Conservation (phyloP, 1,140 invertebrate genomes). For the Aplysia californica region DNA sequence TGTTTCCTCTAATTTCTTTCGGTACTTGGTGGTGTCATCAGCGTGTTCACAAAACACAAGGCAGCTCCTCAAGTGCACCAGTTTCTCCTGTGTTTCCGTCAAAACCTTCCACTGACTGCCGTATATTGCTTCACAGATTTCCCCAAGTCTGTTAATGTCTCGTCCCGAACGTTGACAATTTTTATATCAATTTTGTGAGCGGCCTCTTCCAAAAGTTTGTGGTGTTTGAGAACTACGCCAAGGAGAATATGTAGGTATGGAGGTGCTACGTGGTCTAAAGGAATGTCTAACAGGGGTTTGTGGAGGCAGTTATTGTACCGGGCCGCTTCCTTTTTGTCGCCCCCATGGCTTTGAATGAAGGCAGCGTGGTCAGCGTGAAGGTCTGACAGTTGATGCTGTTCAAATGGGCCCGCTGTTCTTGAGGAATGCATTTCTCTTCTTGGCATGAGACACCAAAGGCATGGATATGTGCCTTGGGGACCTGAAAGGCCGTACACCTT, state of each 20-base stretch:
- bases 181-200: not conserved
- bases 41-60: not conserved
- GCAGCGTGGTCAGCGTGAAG: not conserved
- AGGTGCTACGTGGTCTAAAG: conserved; percentile 7
- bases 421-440: not conserved
- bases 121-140: not conserved
- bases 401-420: too few relatives aligned
- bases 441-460: not conserved
- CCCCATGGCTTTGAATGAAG: not conserved
- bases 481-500: too few relatives aligned
- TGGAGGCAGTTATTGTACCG: conserved; percentile 12
- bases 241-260: conserved; percentile 24
- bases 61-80: not conserved
- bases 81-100: not conserved
- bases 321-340: not conserved
- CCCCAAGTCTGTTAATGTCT: not conserved
- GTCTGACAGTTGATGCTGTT: not conserved
- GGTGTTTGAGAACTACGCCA: conserved; percentile 17
- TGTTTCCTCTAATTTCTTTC: not conserved
- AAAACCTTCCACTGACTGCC: not conserved
- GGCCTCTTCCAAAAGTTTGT: conserved; percentile 10
- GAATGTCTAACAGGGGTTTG: not conserved
- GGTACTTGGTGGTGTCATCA: not conserved
- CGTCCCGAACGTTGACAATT: not conserved
- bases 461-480: too few relatives aligned